Percentiles rank a stretch among this genome's conserved stretches.
Evolutionary conservation across 2,113 vertebrate species (phyloP).

Genomic region (Tragelaphus buxtoni): DNA sequence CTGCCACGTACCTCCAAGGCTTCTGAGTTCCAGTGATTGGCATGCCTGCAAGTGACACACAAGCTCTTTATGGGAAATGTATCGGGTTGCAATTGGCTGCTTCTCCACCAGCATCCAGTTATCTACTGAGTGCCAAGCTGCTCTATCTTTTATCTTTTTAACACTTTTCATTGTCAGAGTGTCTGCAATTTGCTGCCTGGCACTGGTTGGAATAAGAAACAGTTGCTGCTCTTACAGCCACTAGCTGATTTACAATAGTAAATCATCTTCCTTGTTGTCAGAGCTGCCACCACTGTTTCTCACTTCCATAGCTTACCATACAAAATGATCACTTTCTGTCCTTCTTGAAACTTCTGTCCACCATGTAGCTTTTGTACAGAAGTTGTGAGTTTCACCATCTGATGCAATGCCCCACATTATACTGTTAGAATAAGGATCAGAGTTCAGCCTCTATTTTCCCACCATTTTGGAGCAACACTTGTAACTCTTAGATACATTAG

Average conservation of each 20-base stretch:
- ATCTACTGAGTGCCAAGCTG: slow-evolving; percentile 49
- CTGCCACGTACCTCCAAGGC: background rate
- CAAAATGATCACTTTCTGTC: background rate
- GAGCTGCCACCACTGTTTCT: background rate
- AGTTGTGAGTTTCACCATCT: background rate
- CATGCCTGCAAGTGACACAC: background rate
- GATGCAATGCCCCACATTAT: background rate
- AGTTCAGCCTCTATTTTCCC: background rate
- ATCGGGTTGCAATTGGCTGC: slow-evolving; percentile 4
- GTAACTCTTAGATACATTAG: background rate
- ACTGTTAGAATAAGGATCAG: background rate
- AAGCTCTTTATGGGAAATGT: background rate
- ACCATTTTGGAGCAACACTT: background rate
- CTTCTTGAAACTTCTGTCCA: background rate
- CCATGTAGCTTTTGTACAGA: background rate
- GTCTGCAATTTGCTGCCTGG: slow-evolving; percentile 39
- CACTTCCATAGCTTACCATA: background rate
- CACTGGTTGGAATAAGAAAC: slow-evolving; percentile 29
- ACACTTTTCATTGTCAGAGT: slow-evolving; percentile 49
- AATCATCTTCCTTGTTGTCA: background rate
- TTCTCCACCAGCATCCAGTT: slow-evolving; percentile 6
- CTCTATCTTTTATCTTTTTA: slow-evolving; percentile 58
- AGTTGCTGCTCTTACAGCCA: background rate
- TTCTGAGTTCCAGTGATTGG: background rate
- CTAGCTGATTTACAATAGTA: background rate